Evolutionary conservation across 1,140 invertebrate species (phyloP).

Genomic region (Atta colombica): DNA sequence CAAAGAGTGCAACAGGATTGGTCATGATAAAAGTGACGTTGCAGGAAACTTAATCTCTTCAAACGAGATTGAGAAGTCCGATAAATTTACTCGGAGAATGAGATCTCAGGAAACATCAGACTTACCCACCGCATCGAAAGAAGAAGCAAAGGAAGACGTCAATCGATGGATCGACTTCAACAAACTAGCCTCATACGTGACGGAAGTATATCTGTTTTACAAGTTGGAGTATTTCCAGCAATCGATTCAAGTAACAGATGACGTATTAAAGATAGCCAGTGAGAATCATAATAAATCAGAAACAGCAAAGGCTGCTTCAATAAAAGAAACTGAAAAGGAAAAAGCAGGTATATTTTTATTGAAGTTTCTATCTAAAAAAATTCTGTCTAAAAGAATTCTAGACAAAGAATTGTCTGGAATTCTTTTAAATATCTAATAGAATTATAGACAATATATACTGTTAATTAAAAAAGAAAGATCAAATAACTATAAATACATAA

Average conservation of each 20-base stretch:
- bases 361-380: too few relatives aligned
- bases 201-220: conserved; percentile 79
- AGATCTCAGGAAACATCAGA: conserved; percentile 13
- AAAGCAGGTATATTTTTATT: neutral
- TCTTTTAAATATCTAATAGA: neutral
- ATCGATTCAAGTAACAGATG: conserved; percentile 73
- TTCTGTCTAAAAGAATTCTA: neutral
- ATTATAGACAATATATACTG: neutral
- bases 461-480: neutral
- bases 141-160: conserved; percentile 51
- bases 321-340: conserved; percentile 53
- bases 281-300: conserved; percentile 50
- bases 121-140: neutral
- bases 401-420: too few relatives aligned
- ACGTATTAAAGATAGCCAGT: neutral
- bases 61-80: neutral
- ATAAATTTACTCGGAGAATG: conserved; percentile 26
- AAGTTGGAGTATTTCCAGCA: conserved; percentile 77
- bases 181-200: conserved; percentile 73
- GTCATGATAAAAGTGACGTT: neutral
- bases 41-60: neutral
- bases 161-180: conserved; percentile 81
- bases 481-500: too few relatives aligned
- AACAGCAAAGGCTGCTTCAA: neutral
- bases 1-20: conserved; percentile 39